Evolutionary conservation across 1,140 invertebrate genomes (phyloP).

Genomic region (Pogonomyrmex barbatus): DNA sequence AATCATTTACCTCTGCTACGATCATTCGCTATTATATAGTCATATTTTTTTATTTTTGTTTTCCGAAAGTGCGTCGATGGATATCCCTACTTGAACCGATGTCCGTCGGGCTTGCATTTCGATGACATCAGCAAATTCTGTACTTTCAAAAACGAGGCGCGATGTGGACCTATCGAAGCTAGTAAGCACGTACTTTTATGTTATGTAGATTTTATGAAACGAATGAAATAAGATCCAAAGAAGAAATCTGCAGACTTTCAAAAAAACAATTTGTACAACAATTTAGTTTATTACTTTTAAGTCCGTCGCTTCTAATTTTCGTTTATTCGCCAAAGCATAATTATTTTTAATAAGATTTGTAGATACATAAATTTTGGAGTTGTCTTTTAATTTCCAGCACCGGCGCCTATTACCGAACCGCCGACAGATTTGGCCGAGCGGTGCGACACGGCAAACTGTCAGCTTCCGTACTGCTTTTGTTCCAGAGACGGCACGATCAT

Average conservation of each 20-base stretch:
- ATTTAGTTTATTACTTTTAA: neutral
- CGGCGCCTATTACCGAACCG: slow-evolving; percentile 92
- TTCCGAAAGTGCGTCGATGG: slow-evolving; percentile 93
- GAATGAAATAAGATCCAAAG: neutral
- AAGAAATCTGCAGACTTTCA: neutral
- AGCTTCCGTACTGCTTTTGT: slow-evolving; percentile 96
- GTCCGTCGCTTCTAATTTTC: neutral
- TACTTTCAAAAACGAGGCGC: slow-evolving; percentile 96
- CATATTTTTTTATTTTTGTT: slow-evolving; percentile 32
- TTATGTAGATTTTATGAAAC: neutral
- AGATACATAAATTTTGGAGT: neutral
- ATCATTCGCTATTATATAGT: neutral
- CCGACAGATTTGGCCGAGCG: slow-evolving; percentile 92
- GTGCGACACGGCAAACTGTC: slow-evolving; percentile 92
- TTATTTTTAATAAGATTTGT: slow-evolving; percentile 2
- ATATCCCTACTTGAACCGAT: slow-evolving; percentile 94
- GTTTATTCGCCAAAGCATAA: neutral
- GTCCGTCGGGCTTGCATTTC: slow-evolving; percentile 95
- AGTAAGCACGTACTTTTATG: slow-evolving; percentile 88
- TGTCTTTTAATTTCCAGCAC: slow-evolving; percentile 87
- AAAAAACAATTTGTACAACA: neutral
- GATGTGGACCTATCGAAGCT: slow-evolving; percentile 94
- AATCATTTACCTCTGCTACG: neutral
- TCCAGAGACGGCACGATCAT: slow-evolving; percentile 95
- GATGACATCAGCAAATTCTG: slow-evolving; percentile 96